These are phyloP conservation scores for Trogon melanurus DNA, from an alignment of 2,113 vertebrate genomes.

Conservation along the genomic window DNA sequence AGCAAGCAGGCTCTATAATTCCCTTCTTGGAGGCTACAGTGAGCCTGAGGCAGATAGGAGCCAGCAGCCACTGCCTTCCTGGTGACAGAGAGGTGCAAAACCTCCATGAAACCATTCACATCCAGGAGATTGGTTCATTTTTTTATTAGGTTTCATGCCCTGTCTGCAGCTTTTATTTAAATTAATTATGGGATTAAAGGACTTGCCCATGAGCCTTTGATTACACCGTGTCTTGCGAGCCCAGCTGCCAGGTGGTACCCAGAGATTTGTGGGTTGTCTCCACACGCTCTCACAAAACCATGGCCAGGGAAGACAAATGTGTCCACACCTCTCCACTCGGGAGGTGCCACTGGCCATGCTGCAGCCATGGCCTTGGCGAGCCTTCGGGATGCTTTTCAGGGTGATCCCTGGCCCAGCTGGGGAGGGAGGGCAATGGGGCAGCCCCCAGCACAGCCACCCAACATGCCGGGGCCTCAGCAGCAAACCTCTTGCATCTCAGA, in stretches of 20 bases:
- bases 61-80: not conserved
- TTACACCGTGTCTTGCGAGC: not conserved
- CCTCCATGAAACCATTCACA: not conserved
- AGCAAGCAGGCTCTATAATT: not conserved
- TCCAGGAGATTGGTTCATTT: not conserved
- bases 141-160: not conserved
- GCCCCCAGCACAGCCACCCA: accelerated
- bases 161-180: not conserved
- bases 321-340: not conserved
- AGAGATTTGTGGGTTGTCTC: not conserved
- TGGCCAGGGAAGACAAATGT: not conserved
- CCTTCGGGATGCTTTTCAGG: not conserved
- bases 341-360: accelerated
- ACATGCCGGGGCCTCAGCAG: accelerated
- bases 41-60: not conserved
- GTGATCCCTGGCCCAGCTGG: not conserved
- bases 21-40: not conserved
- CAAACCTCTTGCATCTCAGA: not conserved
- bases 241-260: accelerated
- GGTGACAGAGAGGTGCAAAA: not conserved
- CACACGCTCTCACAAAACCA: accelerated
- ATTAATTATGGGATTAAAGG: not conserved
- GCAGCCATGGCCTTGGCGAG: not conserved
- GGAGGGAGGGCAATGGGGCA: accelerated
- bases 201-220: not conserved